phyloP scores from a whole-genome alignment of 2,888 invertebrate species.

The Cephus pygmeus region DNA sequence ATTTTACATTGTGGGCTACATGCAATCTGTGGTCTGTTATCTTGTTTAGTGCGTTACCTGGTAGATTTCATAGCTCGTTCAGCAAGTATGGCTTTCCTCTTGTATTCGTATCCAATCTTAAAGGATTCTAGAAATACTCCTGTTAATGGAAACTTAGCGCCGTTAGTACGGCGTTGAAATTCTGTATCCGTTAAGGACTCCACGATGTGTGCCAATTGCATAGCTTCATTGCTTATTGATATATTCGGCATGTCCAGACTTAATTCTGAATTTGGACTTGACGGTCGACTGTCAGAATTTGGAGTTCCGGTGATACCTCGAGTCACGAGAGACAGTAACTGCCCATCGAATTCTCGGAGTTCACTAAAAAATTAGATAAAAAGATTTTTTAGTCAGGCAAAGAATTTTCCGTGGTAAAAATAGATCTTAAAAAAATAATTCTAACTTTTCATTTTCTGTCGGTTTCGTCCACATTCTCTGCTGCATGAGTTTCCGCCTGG shows the following conservation, averaged over 20 bases:
- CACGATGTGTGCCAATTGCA: constrained; percentile 47
- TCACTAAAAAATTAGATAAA: constrained; percentile 28
- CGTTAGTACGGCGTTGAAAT: constrained; percentile 5
- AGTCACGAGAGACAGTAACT: constrained; percentile 33
- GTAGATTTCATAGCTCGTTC: background rate
- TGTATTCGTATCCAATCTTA: background rate
- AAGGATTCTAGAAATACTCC: background rate
- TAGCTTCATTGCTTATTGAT: constrained; percentile 42
- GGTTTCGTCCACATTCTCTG: constrained; percentile 39
- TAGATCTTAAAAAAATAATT: background rate
- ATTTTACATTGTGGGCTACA: background rate
- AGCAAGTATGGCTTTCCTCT: background rate
- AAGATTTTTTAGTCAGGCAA: background rate
- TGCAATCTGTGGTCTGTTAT: background rate
- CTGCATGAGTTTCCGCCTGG: constrained; percentile 27
- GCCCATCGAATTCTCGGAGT: constrained; percentile 40
- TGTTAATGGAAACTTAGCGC: background rate
- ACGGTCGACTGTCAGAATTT: constrained; percentile 33
- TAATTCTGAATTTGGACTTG: constrained; percentile 36
- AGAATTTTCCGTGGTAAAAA: background rate
- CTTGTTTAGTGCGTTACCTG: background rate
- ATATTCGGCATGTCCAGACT: constrained; percentile 36
- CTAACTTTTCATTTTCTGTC: constrained; percentile 17
- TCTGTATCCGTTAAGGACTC: constrained; percentile 43
- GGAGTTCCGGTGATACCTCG: constrained; percentile 19